Conservation (phyloP, 1,140 invertebrate species). For the Drosophila nebulosa region DNA sequence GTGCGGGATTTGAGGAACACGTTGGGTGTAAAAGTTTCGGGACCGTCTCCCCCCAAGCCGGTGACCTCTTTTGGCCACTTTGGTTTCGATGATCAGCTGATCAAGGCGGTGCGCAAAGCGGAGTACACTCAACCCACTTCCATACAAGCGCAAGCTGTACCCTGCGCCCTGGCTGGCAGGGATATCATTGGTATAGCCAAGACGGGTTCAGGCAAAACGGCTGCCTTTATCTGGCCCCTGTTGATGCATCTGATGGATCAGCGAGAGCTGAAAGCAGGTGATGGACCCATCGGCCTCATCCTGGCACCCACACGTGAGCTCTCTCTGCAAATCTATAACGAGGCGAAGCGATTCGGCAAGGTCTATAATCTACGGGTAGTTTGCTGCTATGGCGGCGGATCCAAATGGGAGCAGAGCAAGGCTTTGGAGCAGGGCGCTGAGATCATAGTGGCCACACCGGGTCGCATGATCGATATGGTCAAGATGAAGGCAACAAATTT, state of each 20-base stretch:
- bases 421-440: constrained; percentile 96
- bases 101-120: constrained; percentile 89
- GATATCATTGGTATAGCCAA: constrained; percentile 99
- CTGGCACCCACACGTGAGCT: constrained; percentile 98
- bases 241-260: constrained; percentile 99
- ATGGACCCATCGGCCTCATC: constrained; percentile 98
- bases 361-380: constrained; percentile 97
- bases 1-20: constrained; percentile 90
- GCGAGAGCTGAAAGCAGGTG: constrained; percentile 88
- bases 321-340: constrained; percentile 96
- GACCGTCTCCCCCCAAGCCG: constrained; percentile 92
- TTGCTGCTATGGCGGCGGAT: constrained; percentile 99
- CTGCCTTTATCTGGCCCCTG: constrained; percentile 98
- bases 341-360: constrained; percentile 97
- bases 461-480: constrained; percentile 98
- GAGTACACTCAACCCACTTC: constrained; percentile 94
- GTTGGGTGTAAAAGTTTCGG: constrained; percentile 92
- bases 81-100: constrained; percentile 95
- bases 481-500: constrained; percentile 99
- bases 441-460: constrained; percentile 97
- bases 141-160: constrained; percentile 94
- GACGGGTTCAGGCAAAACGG: constrained; percentile 99
- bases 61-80: constrained; percentile 98
- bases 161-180: constrained; percentile 93
- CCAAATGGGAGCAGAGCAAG: constrained; percentile 99